Conservation (phyloP, 2,888 invertebrate species). For the Sphaerophoria rueppellii region DNA sequence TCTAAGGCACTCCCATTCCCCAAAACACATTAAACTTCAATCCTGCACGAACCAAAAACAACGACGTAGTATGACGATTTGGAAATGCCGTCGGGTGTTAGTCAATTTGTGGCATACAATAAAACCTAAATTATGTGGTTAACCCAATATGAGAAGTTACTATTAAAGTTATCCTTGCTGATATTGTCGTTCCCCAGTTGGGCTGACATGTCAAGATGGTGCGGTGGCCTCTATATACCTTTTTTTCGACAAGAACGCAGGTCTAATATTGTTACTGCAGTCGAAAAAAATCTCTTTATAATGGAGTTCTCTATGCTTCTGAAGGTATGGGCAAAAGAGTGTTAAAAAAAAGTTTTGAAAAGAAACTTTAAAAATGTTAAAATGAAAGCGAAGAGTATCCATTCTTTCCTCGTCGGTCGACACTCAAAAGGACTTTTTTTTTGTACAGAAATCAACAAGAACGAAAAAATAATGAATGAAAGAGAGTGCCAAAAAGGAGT, state of each 20-base stretch:
- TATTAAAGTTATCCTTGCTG: conserved; percentile 56
- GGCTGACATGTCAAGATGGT: neutral
- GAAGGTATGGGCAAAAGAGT: conserved; percentile 11
- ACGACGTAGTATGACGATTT: neutral
- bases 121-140: conserved; percentile 70
- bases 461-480: conserved; percentile 7
- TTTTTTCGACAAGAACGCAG: conserved; percentile 34
- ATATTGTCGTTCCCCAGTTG: neutral
- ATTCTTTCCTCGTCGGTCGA: neutral
- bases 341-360: neutral
- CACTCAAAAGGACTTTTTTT: conserved; percentile 13
- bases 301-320: conserved; percentile 40
- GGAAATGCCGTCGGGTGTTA: conserved; percentile 30
- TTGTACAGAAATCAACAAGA: neutral
- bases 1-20: too few species aligned
- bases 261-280: conserved; percentile 67
- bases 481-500: neutral
- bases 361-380: neutral
- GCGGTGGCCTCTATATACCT: neutral
- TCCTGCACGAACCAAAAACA: neutral
- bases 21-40: neutral
- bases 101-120: conserved; percentile 71
- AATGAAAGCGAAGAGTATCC: conserved; percentile 12
- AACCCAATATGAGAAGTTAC: conserved; percentile 71
- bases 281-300: conserved; percentile 43